phyloP scores from a whole-genome alignment of 1,140 invertebrate genomes.

The Trichonephila inaurata region DNA sequence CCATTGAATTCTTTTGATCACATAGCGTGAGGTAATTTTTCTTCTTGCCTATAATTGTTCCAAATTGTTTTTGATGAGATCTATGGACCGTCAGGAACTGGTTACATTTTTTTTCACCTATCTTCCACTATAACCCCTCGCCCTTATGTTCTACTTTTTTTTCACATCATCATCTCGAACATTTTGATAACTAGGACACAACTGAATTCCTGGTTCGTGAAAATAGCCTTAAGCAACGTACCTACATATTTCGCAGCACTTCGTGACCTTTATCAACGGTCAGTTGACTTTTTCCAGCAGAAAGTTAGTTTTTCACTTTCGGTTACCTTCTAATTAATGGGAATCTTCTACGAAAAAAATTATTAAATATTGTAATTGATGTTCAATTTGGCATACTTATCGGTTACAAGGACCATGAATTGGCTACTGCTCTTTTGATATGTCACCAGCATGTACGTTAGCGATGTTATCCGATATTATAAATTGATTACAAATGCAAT shows the following conservation, averaged over 20 bases:
- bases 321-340: not conserved
- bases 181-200: not conserved
- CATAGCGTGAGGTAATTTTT: no score
- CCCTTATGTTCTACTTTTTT: conserved; percentile 24
- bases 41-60: no score
- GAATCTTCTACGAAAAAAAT: not conserved
- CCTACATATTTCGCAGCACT: not conserved
- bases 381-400: no score
- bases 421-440: no score
- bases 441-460: no score
- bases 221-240: not conserved
- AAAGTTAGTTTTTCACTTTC: not conserved
- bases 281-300: not conserved
- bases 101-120: not conserved
- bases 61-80: no score
- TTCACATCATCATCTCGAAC: not conserved
- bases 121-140: not conserved
- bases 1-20: no score
- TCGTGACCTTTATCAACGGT: not conserved
- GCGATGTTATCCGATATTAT: no score
- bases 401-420: no score
- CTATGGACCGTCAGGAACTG: not conserved
- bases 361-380: not conserved
- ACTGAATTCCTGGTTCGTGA: not conserved
- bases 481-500: no score